phyloP scores from a whole-genome alignment of 2,888 invertebrate genomes.

The Diarsia mendica region DNA sequence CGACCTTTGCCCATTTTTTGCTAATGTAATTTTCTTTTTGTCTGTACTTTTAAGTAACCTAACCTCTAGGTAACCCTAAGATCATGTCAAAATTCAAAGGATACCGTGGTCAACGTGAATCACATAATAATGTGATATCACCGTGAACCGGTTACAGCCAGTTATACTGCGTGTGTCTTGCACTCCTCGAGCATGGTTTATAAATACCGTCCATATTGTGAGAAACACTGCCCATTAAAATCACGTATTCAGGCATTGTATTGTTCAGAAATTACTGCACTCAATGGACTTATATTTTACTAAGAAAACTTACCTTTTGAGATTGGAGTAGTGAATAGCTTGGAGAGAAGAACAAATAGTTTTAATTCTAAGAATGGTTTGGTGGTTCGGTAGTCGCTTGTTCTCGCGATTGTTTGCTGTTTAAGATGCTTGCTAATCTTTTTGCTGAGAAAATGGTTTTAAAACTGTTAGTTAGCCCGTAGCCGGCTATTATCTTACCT shows the following conservation, averaged over 20 bases:
- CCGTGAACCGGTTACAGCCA: slow-evolving; percentile 68
- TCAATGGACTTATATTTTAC: slow-evolving; percentile 51
- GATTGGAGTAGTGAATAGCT: slow-evolving; percentile 27
- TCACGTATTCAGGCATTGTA: slow-evolving; percentile 71
- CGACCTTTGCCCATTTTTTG: not conserved
- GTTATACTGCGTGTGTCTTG: slow-evolving; percentile 68
- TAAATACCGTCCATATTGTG: slow-evolving; percentile 77
- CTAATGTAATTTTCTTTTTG: not conserved
- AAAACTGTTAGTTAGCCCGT: no score
- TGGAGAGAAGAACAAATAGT: slow-evolving; percentile 3
- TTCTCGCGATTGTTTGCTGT: slow-evolving; percentile 11
- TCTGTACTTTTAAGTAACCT: not conserved
- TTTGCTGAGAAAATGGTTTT: not conserved
- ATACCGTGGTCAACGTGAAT: slow-evolving; percentile 33
- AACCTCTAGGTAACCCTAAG: not conserved
- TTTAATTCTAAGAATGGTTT: slow-evolving; percentile 6
- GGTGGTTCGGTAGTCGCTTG: not conserved
- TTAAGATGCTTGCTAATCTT: not conserved
- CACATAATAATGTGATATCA: slow-evolving; percentile 53
- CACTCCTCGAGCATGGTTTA: slow-evolving; percentile 70
- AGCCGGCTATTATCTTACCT: no score
- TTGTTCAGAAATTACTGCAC: slow-evolving; percentile 46
- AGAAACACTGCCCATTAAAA: slow-evolving; percentile 72
- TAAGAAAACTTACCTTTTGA: slow-evolving; percentile 41
- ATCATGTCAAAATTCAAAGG: slow-evolving; percentile 37